phyloP scores from a whole-genome alignment of 2,797 vertebrate species.

The Orestias chungarensis region DNA sequence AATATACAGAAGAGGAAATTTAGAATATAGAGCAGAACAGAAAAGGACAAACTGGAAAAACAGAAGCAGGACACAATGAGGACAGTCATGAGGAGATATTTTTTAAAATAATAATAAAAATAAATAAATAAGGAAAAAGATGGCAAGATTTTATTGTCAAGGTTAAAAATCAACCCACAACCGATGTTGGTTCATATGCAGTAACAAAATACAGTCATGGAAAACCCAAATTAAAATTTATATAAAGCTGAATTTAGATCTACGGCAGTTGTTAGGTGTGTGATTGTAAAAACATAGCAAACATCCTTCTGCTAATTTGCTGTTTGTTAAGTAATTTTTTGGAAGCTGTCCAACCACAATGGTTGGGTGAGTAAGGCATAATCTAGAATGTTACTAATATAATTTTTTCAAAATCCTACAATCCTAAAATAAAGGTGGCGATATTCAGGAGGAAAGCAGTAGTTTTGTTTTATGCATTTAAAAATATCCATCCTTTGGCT shows the following conservation, averaged over 20 bases:
- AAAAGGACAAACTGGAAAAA: constrained; percentile 13
- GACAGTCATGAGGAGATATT: constrained; percentile 9
- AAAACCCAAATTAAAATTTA: background rate
- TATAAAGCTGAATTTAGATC: background rate
- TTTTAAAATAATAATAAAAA: too few species aligned
- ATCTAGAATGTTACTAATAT: background rate
- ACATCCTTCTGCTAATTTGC: background rate
- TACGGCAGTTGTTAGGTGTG: background rate
- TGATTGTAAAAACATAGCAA: background rate
- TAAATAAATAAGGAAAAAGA: background rate
- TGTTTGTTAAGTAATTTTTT: background rate
- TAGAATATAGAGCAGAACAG: constrained; percentile 49
- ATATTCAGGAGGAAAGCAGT: background rate
- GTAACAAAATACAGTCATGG: background rate
- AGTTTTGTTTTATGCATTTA: background rate
- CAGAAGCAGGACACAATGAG: background rate
- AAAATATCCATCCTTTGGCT: too few species aligned
- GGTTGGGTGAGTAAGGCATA: background rate
- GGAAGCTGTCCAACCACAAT: background rate
- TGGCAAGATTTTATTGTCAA: background rate
- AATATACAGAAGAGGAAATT: constrained; percentile 41
- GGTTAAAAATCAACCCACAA: background rate
- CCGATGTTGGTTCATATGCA: background rate
- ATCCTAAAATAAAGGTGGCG: background rate
- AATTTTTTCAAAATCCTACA: background rate